Conservation (phyloP, 2,888 invertebrate species). For the Andricus curvator region DNA sequence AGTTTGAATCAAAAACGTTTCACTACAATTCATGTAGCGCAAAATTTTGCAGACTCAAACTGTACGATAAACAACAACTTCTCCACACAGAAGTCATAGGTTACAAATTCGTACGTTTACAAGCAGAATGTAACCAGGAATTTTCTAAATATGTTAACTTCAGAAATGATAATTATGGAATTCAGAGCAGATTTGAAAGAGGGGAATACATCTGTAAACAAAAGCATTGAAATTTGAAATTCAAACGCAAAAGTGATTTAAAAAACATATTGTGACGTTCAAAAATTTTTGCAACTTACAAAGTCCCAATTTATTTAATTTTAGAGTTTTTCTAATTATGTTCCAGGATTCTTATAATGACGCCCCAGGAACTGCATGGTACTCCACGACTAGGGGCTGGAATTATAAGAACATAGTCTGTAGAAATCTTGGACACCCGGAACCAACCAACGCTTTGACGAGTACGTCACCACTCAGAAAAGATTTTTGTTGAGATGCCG, state of each 20-base stretch:
- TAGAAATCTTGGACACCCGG: no score
- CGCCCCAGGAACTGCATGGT: no score
- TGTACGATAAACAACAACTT: neutral
- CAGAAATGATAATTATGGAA: neutral
- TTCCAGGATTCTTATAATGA: no score
- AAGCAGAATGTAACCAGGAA: neutral
- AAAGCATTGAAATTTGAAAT: neutral
- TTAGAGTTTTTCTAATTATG: no score
- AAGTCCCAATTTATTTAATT: no score
- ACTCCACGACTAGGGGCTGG: no score
- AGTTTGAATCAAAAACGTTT: neutral
- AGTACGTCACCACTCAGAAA: no score
- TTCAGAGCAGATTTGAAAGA: neutral
- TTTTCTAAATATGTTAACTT: neutral
- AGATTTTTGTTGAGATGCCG: no score
- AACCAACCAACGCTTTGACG: no score
- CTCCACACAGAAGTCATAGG: neutral
- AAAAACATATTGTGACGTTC: no score
- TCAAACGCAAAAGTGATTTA: neutral
- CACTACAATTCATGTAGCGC: neutral
- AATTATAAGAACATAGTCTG: no score
- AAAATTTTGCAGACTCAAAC: neutral
- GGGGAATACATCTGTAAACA: neutral
- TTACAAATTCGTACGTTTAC: neutral
- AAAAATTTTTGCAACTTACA: no score